Conservation (phyloP, 2,113 vertebrate species). For the Pachyramphus minor region DNA sequence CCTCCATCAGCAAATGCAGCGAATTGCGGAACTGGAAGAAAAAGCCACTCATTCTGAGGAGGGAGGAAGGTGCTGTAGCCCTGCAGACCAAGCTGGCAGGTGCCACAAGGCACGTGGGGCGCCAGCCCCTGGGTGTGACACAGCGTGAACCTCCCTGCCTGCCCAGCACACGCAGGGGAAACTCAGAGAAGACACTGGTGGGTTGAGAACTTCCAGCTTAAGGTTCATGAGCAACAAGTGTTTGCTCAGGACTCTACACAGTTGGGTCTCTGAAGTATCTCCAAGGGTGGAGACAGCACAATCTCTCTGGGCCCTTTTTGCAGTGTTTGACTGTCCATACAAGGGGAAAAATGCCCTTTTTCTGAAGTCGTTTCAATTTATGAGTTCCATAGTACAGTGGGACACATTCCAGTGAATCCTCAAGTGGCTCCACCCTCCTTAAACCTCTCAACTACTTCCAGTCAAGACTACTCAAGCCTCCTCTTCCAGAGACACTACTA, state of each 20-base stretch:
- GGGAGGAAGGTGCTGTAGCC: background rate
- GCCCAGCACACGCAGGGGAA: background rate
- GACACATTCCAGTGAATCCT: background rate
- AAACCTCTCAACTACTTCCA: background rate
- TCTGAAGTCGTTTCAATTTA: background rate
- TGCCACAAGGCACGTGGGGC: background rate
- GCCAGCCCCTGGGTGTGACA: background rate
- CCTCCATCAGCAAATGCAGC: conserved; percentile 92
- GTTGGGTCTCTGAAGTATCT: background rate
- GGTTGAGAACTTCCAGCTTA: background rate
- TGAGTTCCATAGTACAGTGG: rapidly evolving
- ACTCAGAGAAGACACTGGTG: background rate
- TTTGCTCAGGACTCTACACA: rapidly evolving
- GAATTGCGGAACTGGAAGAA: conserved; percentile 88
- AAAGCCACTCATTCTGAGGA: background rate
- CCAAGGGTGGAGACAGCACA: background rate
- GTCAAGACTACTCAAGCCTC: background rate
- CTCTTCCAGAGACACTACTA: background rate
- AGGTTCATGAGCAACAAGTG: background rate
- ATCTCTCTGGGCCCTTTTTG: background rate
- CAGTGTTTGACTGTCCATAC: rapidly evolving
- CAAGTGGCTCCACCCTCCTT: background rate
- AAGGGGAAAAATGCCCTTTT: background rate
- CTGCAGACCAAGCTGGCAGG: background rate
- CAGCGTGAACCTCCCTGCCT: rapidly evolving